phyloP scores from a whole-genome alignment of 1,140 invertebrate genomes.

The Leptonema lineaticorne region DNA sequence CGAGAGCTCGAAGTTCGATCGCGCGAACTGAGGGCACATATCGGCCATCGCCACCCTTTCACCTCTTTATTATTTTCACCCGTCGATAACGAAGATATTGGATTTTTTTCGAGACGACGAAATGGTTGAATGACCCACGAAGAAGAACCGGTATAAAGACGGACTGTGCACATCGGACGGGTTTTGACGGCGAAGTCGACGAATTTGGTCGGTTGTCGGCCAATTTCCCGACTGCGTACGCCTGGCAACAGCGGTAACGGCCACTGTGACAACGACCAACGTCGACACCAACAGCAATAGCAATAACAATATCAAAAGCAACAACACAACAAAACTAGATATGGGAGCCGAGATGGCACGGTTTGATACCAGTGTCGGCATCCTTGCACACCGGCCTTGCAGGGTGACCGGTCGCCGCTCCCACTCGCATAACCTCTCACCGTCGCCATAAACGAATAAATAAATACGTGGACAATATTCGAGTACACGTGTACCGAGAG shows the following conservation, averaged over 20 bases:
- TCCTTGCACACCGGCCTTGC: constrained; percentile 24
- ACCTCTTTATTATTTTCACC: neutral
- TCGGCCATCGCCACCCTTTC: neutral
- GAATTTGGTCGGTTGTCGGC: neutral
- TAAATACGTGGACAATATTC: neutral
- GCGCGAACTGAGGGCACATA: no score
- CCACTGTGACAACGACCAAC: neutral
- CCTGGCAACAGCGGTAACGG: neutral
- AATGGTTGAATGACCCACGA: neutral
- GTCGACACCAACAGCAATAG: neutral
- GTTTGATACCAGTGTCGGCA: constrained; percentile 10
- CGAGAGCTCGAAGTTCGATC: no score
- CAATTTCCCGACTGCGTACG: neutral
- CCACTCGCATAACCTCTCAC: constrained; percentile 10
- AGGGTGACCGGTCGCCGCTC: constrained; percentile 15
- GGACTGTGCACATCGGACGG: neutral
- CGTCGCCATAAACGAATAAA: neutral
- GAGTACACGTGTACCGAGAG: no score
- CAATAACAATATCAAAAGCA: neutral
- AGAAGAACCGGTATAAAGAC: neutral
- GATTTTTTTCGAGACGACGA: no score
- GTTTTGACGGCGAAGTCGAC: neutral
- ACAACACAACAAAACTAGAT: neutral
- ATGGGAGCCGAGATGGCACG: neutral
- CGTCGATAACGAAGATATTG: neutral